Evolutionary conservation across 2,797 vertebrate genomes (phyloP).

Genomic region (Glyptemys insculpta): DNA sequence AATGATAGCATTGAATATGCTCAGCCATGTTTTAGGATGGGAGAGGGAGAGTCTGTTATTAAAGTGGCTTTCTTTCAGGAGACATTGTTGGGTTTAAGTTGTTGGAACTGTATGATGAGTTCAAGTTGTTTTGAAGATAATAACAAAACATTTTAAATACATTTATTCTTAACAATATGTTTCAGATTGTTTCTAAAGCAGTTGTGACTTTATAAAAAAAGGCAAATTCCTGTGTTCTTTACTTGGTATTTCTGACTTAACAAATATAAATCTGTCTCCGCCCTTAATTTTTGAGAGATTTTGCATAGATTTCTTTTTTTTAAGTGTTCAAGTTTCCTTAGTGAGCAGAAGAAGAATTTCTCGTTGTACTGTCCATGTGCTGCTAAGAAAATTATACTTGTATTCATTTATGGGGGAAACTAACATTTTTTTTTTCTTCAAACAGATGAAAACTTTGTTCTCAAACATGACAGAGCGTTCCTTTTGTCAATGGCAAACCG

Average conservation of each 20-base stretch:
- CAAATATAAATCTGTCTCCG: background rate
- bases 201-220: background rate
- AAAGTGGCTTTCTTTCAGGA: background rate
- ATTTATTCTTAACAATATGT: background rate
- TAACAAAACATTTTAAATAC: background rate
- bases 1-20: background rate
- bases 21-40: background rate
- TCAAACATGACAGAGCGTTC: constrained; percentile 99
- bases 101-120: background rate
- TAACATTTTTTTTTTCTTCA: constrained; percentile 80
- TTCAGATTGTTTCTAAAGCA: background rate
- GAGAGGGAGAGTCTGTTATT: background rate
- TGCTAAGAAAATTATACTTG: constrained; percentile 60
- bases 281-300: background rate
- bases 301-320: constrained; percentile 54
- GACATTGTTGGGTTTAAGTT: background rate
- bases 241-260: background rate
- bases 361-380: constrained; percentile 73
- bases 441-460: constrained; percentile 99
- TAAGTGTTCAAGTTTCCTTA: constrained; percentile 69
- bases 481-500: constrained; percentile 99
- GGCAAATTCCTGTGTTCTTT: background rate
- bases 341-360: constrained; percentile 78
- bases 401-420: constrained; percentile 54
- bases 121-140: background rate